phyloP scores from a whole-genome alignment of 1,140 invertebrate species.

The Hesperophylax magnus region DNA sequence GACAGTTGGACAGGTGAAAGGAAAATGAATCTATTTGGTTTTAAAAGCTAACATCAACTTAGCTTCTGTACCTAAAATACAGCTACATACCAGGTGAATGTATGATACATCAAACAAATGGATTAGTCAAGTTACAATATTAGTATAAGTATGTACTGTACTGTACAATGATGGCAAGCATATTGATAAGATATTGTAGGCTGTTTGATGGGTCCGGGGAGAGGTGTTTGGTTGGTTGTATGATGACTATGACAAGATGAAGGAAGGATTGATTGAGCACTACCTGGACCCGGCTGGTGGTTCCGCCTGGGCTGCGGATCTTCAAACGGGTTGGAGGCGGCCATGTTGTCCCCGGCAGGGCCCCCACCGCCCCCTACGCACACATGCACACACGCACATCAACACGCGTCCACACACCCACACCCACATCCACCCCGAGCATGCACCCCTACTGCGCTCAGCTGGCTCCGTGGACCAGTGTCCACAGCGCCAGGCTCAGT shows the following conservation, averaged over 20 bases:
- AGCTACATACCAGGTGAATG: too few relatives aligned
- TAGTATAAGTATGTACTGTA: too few relatives aligned
- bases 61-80: too few relatives aligned
- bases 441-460: background rate
- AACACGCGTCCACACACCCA: constrained; percentile 27
- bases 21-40: too few relatives aligned
- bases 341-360: constrained; percentile 77
- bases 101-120: too few relatives aligned
- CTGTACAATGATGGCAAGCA: too few relatives aligned
- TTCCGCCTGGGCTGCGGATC: constrained; percentile 72
- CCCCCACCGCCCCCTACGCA: constrained; percentile 65
- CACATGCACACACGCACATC: constrained; percentile 38
- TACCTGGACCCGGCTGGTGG: constrained; percentile 57
- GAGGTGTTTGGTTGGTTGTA: background rate
- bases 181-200: too few relatives aligned
- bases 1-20: background rate
- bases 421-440: constrained; percentile 25
- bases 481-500: background rate
- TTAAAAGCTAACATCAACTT: too few relatives aligned
- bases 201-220: too few relatives aligned
- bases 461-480: too few relatives aligned
- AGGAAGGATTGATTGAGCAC: constrained; percentile 14
- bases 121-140: too few relatives aligned
- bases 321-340: constrained; percentile 87
- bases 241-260: constrained; percentile 1